Evolutionary conservation across 2,113 vertebrate species (phyloP).

Genomic region (Spea multiplicata): DNA sequence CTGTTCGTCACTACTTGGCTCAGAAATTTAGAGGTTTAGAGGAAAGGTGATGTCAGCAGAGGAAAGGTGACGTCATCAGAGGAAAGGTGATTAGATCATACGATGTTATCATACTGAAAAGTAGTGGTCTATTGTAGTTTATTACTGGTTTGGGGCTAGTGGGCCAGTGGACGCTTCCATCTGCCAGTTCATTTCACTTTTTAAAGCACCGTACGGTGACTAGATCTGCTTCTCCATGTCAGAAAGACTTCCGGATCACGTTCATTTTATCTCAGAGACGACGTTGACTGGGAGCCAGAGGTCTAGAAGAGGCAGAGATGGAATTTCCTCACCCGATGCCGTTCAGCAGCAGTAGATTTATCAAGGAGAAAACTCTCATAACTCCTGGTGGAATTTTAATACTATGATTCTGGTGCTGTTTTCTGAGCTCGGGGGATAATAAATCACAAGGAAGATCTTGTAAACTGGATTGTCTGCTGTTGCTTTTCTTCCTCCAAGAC

Average conservation of each 20-base stretch:
- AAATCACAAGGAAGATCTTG: neutral
- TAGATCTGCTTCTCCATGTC: constrained; percentile 2
- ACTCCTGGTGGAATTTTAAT: neutral
- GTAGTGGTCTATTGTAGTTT: too few species aligned
- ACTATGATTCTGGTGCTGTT: neutral
- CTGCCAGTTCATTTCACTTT: too few species aligned
- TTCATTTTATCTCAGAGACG: constrained; percentile 7
- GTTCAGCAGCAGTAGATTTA: constrained; percentile 4
- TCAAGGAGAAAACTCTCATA: neutral
- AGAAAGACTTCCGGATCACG: constrained; percentile 17
- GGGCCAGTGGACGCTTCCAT: too few species aligned
- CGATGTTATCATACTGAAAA: too few species aligned
- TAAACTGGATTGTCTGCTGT: neutral
- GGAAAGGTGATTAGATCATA: too few species aligned
- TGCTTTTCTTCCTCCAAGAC: neutral
- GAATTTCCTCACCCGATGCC: constrained; percentile 5
- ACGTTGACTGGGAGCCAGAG: constrained; percentile 5
- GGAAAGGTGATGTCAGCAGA: too few species aligned
- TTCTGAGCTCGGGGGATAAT: neutral
- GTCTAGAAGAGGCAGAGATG: neutral
- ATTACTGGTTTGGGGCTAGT: too few species aligned
- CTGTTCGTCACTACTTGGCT: too few species aligned
- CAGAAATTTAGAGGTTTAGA: too few species aligned
- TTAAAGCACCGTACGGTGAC: neutral
- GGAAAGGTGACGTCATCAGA: too few species aligned